Evolutionary conservation across 2,888 invertebrate genomes (phyloP).

Genomic region (Shargacucullia verbasci): DNA sequence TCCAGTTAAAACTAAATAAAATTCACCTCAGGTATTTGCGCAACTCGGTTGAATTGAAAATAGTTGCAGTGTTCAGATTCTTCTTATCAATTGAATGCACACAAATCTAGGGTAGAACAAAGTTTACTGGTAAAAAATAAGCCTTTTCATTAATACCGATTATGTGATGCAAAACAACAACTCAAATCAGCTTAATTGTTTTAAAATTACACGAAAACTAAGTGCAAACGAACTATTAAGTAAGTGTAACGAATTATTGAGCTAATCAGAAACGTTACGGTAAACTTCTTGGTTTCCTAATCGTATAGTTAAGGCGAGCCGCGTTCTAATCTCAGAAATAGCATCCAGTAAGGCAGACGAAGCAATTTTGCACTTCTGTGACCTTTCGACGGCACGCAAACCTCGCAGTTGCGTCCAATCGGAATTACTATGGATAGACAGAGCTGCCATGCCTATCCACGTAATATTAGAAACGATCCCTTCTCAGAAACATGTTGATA

Average conservation of each 20-base stretch:
- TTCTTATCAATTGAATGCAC: conserved; percentile 5
- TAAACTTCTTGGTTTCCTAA: conserved; percentile 27
- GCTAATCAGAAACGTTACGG: conserved; percentile 23
- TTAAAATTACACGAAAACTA: not conserved
- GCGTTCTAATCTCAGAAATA: conserved; percentile 48
- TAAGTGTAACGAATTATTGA: conserved; percentile 13
- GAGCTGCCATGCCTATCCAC: conserved; percentile 4
- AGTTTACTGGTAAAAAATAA: conserved; percentile 5
- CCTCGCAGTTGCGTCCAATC: conserved; percentile 24
- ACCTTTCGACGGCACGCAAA: conserved; percentile 60
- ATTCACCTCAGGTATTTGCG: conserved; percentile 15
- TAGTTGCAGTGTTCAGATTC: conserved; percentile 1
- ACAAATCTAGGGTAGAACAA: conserved; percentile 27
- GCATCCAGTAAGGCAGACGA: conserved; percentile 37
- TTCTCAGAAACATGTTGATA: conserved; percentile 15
- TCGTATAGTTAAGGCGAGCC: conserved; percentile 27
- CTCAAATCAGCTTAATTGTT: conserved; percentile 8
- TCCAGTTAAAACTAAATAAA: conserved; percentile 15
- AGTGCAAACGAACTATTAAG: not conserved
- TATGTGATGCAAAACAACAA: conserved; percentile 11
- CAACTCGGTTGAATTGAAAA: conserved; percentile 13
- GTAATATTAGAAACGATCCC: conserved; percentile 16
- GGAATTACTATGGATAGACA: conserved; percentile 40
- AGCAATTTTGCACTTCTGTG: conserved; percentile 53
- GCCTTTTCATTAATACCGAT: conserved; percentile 6